Evolutionary conservation across 1,140 invertebrate genomes (phyloP).

Genomic region (Scaptomyza pallida): DNA sequence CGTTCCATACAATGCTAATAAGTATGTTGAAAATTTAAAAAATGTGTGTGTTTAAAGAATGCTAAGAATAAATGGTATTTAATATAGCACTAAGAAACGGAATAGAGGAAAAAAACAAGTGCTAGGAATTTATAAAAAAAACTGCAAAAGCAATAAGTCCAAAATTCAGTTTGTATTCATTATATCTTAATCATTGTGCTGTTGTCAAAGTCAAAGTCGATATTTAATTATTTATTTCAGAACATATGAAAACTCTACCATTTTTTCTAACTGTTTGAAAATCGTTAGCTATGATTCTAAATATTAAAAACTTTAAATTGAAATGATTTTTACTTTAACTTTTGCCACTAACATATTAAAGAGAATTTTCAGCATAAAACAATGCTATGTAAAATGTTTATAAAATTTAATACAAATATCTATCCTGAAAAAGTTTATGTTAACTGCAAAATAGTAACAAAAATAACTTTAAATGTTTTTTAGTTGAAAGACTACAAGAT

Average conservation of each 20-base stretch:
- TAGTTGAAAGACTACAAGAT: not conserved
- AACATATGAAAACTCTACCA: no score
- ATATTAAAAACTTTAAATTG: no score
- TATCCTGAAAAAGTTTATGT: no score
- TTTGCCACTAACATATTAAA: not conserved
- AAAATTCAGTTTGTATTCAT: not conserved
- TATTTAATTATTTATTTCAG: no score
- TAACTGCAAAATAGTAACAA: not conserved
- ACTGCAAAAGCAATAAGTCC: not conserved
- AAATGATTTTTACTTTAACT: not conserved
- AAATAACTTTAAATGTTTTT: not conserved
- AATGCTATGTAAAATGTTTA: not conserved
- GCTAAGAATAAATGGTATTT: not conserved
- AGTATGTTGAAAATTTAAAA: conserved; percentile 33
- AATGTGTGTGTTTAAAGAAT: not conserved
- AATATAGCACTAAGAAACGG: conserved; percentile 6
- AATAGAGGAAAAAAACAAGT: not conserved
- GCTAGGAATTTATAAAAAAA: not conserved
- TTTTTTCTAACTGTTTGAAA: no score
- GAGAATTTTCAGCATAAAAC: not conserved
- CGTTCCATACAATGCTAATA: conserved; percentile 68
- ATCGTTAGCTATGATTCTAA: no score
- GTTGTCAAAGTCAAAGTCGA: no score
- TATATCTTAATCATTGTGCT: no score
- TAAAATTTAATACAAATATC: not conserved